These are phyloP conservation scores for Sorex maritimensis DNA, from an alignment of 2,797 vertebrate species.

Conservation along the genomic window DNA sequence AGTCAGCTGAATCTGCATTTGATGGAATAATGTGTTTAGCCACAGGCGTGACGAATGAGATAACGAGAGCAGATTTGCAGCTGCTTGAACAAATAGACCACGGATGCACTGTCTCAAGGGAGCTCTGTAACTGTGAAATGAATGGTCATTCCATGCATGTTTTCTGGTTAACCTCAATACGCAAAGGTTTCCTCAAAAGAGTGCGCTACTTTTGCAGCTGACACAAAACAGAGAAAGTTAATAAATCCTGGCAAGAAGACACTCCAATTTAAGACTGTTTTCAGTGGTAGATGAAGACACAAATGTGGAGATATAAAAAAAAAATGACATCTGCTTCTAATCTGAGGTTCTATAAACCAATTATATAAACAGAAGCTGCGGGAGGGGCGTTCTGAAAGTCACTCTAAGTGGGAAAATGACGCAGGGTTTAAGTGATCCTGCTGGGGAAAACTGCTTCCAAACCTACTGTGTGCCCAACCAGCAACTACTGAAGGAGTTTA, in stretches of 20 bases:
- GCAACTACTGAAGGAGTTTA: neutral
- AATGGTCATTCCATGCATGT: neutral
- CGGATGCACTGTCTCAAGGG: neutral
- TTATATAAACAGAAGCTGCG: neutral
- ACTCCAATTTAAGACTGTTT: conserved; percentile 20
- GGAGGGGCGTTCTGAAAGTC: neutral
- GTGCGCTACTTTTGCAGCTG: neutral
- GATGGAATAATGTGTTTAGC: conserved; percentile 35
- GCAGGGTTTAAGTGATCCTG: neutral
- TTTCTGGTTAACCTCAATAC: neutral
- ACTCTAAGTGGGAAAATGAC: neutral
- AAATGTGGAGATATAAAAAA: neutral
- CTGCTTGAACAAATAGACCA: neutral
- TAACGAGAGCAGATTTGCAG: neutral
- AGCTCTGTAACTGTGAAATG: neutral
- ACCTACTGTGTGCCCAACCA: neutral
- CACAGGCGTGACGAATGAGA: conserved; percentile 10
- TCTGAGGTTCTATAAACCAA: neutral
- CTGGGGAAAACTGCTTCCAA: neutral
- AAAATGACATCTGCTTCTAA: neutral
- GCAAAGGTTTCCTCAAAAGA: neutral
- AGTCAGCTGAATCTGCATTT: neutral
- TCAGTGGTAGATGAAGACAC: conserved; percentile 24
- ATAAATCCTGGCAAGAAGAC: conserved; percentile 28
- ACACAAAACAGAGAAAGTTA: neutral